phyloP scores from a whole-genome alignment of 2,113 vertebrate genomes.

The Grallaria varia region DNA sequence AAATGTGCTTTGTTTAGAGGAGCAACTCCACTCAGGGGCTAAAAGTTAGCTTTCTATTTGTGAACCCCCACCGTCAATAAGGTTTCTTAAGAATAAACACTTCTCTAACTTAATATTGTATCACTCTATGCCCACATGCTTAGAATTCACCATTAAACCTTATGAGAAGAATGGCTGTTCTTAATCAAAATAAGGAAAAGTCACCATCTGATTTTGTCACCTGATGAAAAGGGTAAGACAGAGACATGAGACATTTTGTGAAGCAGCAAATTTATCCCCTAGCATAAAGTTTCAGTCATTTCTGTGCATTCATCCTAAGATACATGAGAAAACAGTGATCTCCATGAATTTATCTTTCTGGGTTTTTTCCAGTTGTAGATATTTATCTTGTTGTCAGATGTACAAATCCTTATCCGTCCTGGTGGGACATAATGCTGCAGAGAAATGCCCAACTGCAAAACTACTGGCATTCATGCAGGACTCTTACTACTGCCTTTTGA shows the following conservation, averaged over 20 bases:
- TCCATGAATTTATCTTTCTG: background rate
- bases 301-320: background rate
- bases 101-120: background rate
- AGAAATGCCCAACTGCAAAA: background rate
- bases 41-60: background rate
- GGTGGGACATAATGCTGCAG: background rate
- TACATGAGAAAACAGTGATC: background rate
- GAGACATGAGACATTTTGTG: background rate
- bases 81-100: background rate
- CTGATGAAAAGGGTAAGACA: background rate
- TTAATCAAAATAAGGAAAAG: background rate
- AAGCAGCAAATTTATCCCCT: background rate
- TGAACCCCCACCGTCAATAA: background rate
- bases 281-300: background rate
- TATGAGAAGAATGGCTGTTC: background rate
- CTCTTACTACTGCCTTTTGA: background rate
- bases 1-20: background rate
- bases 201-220: background rate
- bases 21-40: background rate
- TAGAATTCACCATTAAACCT: background rate
- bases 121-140: background rate
- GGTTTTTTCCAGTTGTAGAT: background rate
- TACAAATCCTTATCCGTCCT: background rate
- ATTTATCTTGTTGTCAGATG: background rate
- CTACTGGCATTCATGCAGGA: background rate